Percentiles rank a stretch among this genome's conserved stretches.
These are phyloP conservation scores for Poeciliopsis gracilis DNA, from an alignment of 2,797 vertebrate genomes.

Conservation along the genomic window DNA sequence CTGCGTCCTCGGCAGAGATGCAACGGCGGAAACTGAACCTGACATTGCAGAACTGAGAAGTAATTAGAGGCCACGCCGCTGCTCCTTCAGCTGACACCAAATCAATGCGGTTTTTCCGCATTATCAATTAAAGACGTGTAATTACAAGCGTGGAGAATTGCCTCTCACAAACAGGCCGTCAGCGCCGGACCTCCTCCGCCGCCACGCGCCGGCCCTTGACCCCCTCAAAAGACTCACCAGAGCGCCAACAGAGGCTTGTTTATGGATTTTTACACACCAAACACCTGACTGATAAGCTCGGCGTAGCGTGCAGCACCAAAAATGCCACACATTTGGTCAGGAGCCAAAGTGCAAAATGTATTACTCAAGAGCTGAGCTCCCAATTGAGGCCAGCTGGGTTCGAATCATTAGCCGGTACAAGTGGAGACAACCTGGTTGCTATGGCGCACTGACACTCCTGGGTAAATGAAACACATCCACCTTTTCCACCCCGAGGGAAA, in stretches of 20 bases:
- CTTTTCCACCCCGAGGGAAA: conserved; percentile 72
- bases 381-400: conserved; percentile 75
- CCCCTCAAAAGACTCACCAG: conserved; percentile 36
- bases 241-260: conserved; percentile 36
- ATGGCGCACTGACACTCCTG: conserved; percentile 52
- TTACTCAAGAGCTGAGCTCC: conserved; percentile 54
- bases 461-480: conserved; percentile 66
- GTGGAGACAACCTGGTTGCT: conserved; percentile 67
- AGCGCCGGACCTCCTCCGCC: conserved; percentile 22
- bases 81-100: conserved; percentile 77
- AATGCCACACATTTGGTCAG: conserved; percentile 62
- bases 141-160: conserved; percentile 83
- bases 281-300: conserved; percentile 68
- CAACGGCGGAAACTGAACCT: conserved; percentile 64
- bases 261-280: conserved; percentile 63
- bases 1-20: conserved; percentile 31
- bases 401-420: conserved; percentile 71
- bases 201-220: conserved; percentile 38
- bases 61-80: conserved; percentile 74
- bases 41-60: conserved; percentile 81
- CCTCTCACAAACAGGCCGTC: conserved; percentile 69
- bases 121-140: conserved; percentile 87
- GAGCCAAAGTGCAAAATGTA: conserved; percentile 78
- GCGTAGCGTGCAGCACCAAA: conserved; percentile 39
- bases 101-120: conserved; percentile 85